Percentiles rank a stretch among this genome's conserved stretches.
phyloP scores from a whole-genome alignment of 1,140 invertebrate species.

The Hypsibius dujardini region DNA sequence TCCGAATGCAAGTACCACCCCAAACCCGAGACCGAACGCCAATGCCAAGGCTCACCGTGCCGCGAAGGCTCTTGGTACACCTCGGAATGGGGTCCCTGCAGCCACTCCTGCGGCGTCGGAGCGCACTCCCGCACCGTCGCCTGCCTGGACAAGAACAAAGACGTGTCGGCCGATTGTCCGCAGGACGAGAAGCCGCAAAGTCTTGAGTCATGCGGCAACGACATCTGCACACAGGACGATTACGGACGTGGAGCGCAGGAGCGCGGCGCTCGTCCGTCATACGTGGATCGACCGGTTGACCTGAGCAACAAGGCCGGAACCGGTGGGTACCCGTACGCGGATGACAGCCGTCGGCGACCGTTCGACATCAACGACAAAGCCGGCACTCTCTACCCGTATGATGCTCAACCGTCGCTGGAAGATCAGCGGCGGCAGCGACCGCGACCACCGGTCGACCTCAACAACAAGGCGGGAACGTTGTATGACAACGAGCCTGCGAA shows the following conservation, averaged over 20 bases:
- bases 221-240: slow-evolving; percentile 1
- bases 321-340: background rate
- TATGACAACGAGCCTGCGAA: background rate
- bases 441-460: background rate
- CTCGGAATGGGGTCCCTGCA: background rate
- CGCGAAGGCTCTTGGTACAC: slow-evolving; percentile 6
- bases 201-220: background rate
- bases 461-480: background rate
- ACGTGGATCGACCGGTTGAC: background rate
- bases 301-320: slow-evolving; percentile 10
- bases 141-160: slow-evolving; percentile 1
- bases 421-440: too few relatives aligned
- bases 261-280: background rate
- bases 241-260: background rate
- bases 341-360: background rate
- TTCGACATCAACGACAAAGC: background rate
- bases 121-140: background rate
- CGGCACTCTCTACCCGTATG: background rate
- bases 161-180: background rate
- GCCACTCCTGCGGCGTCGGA: slow-evolving; percentile 14
- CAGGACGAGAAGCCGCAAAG: background rate
- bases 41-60: slow-evolving; percentile 1
- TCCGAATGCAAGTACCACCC: slow-evolving; percentile 16
- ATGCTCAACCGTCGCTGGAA: too few relatives aligned
- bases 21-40: background rate